Conservation (phyloP, 1,140 invertebrate genomes). For the Caenorhabditis inopinata region DNA sequence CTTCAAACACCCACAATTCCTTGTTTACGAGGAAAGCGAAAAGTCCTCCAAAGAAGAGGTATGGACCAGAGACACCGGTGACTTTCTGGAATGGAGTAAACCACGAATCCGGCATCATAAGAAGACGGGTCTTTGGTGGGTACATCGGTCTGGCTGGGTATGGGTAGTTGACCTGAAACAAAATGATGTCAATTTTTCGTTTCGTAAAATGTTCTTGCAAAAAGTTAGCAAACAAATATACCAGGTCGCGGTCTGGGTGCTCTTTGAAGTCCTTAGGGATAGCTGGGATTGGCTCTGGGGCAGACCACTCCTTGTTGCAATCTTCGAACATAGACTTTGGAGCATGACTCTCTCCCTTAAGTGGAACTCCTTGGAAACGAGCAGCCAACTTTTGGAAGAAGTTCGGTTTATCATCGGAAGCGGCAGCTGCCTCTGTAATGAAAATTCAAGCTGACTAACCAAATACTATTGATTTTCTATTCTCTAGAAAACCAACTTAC, state of each 20-base stretch:
- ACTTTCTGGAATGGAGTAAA: slow-evolving; percentile 62
- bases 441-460: too few species aligned
- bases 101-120: slow-evolving; percentile 64
- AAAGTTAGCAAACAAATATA: slow-evolving; percentile 41
- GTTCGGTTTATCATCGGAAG: slow-evolving; percentile 43
- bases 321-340: slow-evolving; percentile 64
- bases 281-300: slow-evolving; percentile 55
- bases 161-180: slow-evolving; percentile 58
- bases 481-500: not conserved
- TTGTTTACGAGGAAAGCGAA: slow-evolving; percentile 62
- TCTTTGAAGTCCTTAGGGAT: slow-evolving; percentile 64
- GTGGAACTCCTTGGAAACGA: slow-evolving; percentile 63
- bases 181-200: too few species aligned
- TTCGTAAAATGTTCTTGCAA: not conserved
- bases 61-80: slow-evolving; percentile 64
- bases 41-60: slow-evolving; percentile 61
- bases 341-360: slow-evolving; percentile 56
- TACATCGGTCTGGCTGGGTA: slow-evolving; percentile 60
- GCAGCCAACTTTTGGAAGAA: slow-evolving; percentile 63
- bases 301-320: slow-evolving; percentile 60
- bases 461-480: not conserved
- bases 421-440: slow-evolving; percentile 41
- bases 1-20: slow-evolving; percentile 64
- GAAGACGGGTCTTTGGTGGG: slow-evolving; percentile 61
- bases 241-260: slow-evolving; percentile 63